Percentiles rank a stretch among this genome's conserved stretches.
phyloP scores from a whole-genome alignment of 2,113 vertebrate species.

The Prunella himalayana region DNA sequence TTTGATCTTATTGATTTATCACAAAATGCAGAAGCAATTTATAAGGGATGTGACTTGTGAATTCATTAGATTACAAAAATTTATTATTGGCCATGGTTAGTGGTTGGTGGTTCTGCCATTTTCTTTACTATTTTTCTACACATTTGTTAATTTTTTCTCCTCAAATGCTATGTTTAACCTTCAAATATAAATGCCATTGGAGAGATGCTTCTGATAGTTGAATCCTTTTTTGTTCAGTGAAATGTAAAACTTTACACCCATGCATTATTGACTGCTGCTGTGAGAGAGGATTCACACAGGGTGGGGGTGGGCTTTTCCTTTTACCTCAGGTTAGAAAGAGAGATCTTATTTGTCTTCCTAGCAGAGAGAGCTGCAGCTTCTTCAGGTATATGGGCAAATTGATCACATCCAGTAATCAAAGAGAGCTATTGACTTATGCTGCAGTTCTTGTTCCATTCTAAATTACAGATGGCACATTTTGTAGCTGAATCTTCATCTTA shows the following conservation, averaged over 20 bases:
- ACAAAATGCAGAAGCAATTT: background rate
- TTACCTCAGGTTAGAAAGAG: background rate
- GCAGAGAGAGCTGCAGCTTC: background rate
- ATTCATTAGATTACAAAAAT: background rate
- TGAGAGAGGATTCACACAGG: background rate
- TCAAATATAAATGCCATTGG: background rate
- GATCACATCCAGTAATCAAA: slow-evolving; percentile 7
- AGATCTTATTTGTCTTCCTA: background rate
- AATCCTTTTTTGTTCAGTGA: background rate
- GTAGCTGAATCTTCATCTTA: background rate
- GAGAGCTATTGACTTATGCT: background rate
- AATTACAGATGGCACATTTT: slow-evolving; percentile 11
- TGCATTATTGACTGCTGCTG: background rate
- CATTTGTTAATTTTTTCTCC: background rate
- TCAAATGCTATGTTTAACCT: background rate
- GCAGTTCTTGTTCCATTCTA: background rate
- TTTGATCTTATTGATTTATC: background rate
- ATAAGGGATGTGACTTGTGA: background rate
- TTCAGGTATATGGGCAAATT: background rate
- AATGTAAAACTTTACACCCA: background rate
- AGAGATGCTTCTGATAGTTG: background rate
- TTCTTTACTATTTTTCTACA: background rate
- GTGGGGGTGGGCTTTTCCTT: background rate
- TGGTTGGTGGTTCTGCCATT: background rate
- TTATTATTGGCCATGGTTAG: background rate